Base-by-base conservation (phyloP, 2,888 invertebrate species). In the Ramazzottius varieornatus region DNA sequence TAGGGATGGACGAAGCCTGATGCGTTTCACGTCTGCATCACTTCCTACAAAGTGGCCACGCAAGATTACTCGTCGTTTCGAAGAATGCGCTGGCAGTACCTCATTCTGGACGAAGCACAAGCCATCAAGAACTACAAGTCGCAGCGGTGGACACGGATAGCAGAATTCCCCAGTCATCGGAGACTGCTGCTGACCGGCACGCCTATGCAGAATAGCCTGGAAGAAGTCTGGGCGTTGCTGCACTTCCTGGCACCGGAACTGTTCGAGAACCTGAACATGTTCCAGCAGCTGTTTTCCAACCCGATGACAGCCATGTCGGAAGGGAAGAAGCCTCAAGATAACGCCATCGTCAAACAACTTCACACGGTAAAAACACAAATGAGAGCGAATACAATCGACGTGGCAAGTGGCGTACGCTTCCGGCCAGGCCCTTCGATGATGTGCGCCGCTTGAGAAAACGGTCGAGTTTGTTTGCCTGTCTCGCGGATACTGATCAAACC, bases 81-180 rank as follows among this genome's bases (percentile, higher is more conserved):
- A 66, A 81, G 93, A 70, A 94, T 94, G 79, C 88, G 91, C 70
- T 99, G 98, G 96, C 90, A 91, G 75, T 98, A 96, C 77, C 82
- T 98, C 64, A 91, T 98, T 69, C 81, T 98, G 66, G 96, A 98
- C 75, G 96, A 80, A 79, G 96, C 96, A 46, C 98, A 98, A 76
- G 96, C 98, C 75, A 98, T 98, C 68, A 99, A 98, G 78, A 98
- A 98, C 79, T 98, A 96, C 76, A 96, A 96, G 76, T 93, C 93
- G 32, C 96, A 96, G 75, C 81, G 98, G 68, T 98, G 98, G 98
- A 96, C 96, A 78, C 82, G 92, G 73, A 78, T 98, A 70, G 80
- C 98, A 66, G 94, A 92, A 77, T 91, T 94, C 76, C 86, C 90
- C 73, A 88, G 90, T 0, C 86, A 90, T 75, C 83, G 90, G 73